Conservation (phyloP, 2,888 invertebrate genomes). For the Drosophila pseudotalamancana region DNA sequence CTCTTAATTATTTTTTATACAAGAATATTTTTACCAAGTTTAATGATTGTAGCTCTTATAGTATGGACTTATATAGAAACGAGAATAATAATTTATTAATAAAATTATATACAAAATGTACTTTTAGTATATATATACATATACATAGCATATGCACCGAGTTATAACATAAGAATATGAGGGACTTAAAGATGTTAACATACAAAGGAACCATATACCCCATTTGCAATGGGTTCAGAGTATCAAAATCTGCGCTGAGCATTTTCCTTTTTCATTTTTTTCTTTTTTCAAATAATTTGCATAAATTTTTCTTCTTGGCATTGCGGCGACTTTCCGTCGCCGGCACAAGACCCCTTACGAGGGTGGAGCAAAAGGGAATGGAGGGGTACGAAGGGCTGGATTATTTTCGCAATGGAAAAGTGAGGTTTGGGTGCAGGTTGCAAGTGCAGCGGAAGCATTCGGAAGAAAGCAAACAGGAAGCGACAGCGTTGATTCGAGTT, state of each 20-base stretch:
- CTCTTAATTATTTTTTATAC: no score
- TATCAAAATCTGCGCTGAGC: slow-evolving; percentile 37
- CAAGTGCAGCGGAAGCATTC: slow-evolving; percentile 30
- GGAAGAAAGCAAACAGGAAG: slow-evolving; percentile 50
- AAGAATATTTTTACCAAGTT: no score
- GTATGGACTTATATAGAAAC: no score
- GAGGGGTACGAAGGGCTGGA: neutral
- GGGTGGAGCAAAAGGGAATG: neutral
- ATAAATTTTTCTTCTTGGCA: slow-evolving; percentile 58
- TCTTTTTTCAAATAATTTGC: slow-evolving; percentile 56
- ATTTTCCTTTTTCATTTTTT: slow-evolving; percentile 23
- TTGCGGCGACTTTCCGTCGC: slow-evolving; percentile 50
- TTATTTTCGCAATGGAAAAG: slow-evolving; percentile 15
- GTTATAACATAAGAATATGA: no score
- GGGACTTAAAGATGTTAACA: neutral
- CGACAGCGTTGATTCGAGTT: slow-evolving; percentile 54
- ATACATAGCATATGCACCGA: no score
- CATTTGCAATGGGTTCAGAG: neutral
- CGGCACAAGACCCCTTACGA: slow-evolving; percentile 1
- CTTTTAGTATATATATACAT: no score
- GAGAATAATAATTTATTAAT: no score
- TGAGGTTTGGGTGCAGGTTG: slow-evolving; percentile 21
- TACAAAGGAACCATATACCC: neutral
- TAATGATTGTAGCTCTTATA: no score
- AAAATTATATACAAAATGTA: no score